These are phyloP conservation scores for Eupithecia exiguata DNA, from an alignment of 2,888 invertebrate genomes.

Conservation along the genomic window DNA sequence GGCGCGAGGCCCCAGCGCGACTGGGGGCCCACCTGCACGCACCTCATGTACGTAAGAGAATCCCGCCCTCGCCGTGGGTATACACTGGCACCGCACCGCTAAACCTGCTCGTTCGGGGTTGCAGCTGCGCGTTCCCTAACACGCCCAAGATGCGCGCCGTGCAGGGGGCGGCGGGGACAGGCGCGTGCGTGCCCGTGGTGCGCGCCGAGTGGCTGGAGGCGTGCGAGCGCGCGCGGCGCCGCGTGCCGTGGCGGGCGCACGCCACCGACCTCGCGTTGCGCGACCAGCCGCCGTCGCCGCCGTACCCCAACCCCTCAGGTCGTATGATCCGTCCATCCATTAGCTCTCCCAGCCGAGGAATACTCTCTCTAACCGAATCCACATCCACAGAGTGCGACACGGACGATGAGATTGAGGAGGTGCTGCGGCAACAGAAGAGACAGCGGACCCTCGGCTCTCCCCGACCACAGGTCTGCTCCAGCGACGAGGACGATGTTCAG, in stretches of 20 bases:
- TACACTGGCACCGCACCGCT: constrained; percentile 72
- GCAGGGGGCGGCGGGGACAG: constrained; percentile 81
- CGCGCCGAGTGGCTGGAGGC: constrained; percentile 56
- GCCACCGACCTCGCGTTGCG: constrained; percentile 82
- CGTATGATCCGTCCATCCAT: background rate
- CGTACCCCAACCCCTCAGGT: constrained; percentile 58
- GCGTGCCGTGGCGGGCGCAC: constrained; percentile 60
- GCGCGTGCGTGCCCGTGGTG: constrained; percentile 87
- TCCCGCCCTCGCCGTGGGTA: background rate
- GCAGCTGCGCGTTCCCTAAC: constrained; percentile 93
- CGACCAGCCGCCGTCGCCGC: constrained; percentile 84
- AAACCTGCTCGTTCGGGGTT: background rate
- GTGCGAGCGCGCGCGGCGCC: constrained; percentile 79
- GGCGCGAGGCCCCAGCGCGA: constrained; percentile 91
- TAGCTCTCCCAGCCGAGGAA: too few relatives aligned
- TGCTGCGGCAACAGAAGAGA: constrained; percentile 56
- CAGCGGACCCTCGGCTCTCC: constrained; percentile 34
- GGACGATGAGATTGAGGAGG: constrained; percentile 85
- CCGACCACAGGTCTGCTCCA: background rate
- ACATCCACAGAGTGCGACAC: constrained; percentile 76
- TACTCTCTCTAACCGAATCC: too few relatives aligned
- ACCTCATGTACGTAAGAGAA: constrained; percentile 88
- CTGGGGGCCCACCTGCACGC: constrained; percentile 91
- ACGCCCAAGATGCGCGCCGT: constrained; percentile 94
- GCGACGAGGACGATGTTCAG: constrained; percentile 37